Evolutionary conservation across 2,888 invertebrate species (phyloP), one percentile per base, ranked within the genome.

Genomic region (Drosophila ustulata): DNA sequence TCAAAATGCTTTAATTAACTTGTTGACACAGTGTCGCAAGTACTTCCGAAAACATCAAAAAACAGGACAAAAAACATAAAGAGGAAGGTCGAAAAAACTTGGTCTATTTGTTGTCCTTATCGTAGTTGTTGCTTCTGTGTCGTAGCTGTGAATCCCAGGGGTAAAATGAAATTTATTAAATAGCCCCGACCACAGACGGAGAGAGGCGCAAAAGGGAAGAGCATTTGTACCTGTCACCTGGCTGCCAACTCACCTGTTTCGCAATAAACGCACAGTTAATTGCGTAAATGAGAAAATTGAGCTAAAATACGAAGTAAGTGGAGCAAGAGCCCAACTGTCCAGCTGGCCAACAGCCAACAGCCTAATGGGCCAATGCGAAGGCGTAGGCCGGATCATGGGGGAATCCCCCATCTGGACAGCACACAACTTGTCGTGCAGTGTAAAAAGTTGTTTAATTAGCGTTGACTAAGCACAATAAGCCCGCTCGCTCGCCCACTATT

Each of bases 1-100:
- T 82, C 71, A 71, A 87, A 88, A 71, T 80, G 84, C 69, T 73
- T 88, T 87, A 88, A 87, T 86, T 88, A 88, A 88, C 84, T 83
- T 86, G 89, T 88, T 86, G 89, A 83, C 87, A 81, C 58, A 69
- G 56, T 47, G 78, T 58, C 56, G 57, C 69, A 78, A 67, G 59
- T 52, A 65, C 25, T 62, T 45, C 46, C 25, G 55, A 64, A 57
- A 70, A 41, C 39, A 37, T 45, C 25, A 58, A 65, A 61, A 41
- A 41, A 41, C 49, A 43, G 39, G 18, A 11, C 26, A 6, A 41
- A 63, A 30, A 50, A 49, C 47, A 45, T 9, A 49, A 41, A 47
- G 4, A 55, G 26, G 41, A 55, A 56, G 68, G 52, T 5, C 13
- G 37, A 34, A n/a, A 68, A 53, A 71, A 66, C 61, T 66, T 70